Base-by-base conservation (phyloP, 1,140 invertebrate genomes). In the Arctopsyche grandis region DNA sequence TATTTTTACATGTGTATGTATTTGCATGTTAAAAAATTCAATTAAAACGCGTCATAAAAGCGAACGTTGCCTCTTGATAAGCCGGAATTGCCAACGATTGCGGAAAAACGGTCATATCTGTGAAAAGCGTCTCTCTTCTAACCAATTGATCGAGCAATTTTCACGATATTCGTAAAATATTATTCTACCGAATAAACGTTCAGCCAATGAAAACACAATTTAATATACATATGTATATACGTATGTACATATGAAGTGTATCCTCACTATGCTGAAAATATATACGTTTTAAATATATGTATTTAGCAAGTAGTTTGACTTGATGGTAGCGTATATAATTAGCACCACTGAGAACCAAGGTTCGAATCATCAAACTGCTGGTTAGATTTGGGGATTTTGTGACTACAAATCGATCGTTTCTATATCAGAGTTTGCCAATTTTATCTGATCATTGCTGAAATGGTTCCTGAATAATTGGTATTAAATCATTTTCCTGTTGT, bases 11-110 rank as follows among this genome's bases (percentile, higher is more conserved):
- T n/a, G n/a, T n/a, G n/a, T 38, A 38, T 38, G 7, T 38, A 7
- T 38, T 4, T 38, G 7, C 29, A 7, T 7, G 48, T 12, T 75
- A 58, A 76, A 76, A 56, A 56, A 52, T 76, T 76, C 74, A 76
- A 76, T 76, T 76, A 76, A 76, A 76, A 66, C 16, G 29, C 74
- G 74, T 29, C 58, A 76, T 52, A 76, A 63, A 76, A 76, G 29
- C 63, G 22, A 22, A 22, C 63, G 22, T 12, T n/a, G 26, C 22
- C 43, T 56, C 24, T 24, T 63, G 74, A 76, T 76, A 76, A 76
- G 74, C 52, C 56, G 10, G 48, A 63, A 76, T 63, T n/a, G 58
- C 56, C 58, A 16, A 29, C 52, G 56, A 76, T 63, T 63, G 74
- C 46, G 58, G 38, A 76, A 76, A 76, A 76, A 76, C 12, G 52